A percentile compares a stretch with the other conserved stretches of the same genome.
Conservation (phyloP, 2,113 vertebrate species). For the Lophius piscatorius region DNA sequence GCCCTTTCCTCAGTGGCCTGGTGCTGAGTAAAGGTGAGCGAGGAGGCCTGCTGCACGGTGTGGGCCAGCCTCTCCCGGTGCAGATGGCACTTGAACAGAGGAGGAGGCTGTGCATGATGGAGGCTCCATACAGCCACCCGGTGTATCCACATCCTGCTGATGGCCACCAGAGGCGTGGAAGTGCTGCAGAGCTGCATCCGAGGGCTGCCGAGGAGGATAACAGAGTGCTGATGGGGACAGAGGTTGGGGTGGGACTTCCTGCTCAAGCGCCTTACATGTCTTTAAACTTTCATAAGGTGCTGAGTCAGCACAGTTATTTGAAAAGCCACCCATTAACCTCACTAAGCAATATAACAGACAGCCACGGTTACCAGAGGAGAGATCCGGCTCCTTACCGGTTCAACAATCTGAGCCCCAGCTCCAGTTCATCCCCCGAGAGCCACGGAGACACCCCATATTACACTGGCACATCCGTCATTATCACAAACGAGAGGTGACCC, state of each 20-base stretch:
- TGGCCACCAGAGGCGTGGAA: conserved; percentile 35
- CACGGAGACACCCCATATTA: conserved; percentile 86
- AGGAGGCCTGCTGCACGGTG: conserved; percentile 68
- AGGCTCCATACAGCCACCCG: conserved; percentile 68
- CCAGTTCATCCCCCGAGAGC: conserved; percentile 78
- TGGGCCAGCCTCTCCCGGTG: conserved; percentile 78
- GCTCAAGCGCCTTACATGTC: conserved; percentile 85
- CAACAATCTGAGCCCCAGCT: conserved; percentile 81
- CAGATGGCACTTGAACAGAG: conserved; percentile 81
- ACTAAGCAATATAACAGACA: conserved; percentile 72
- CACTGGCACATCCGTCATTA: conserved; percentile 91
- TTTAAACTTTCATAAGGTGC: conserved; percentile 87
- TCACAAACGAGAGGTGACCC: conserved; percentile 91
- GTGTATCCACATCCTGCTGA: conserved; percentile 57
- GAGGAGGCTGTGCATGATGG: conserved; percentile 78
- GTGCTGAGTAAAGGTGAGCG: conserved; percentile 79
- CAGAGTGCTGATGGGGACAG: conserved; percentile 39
- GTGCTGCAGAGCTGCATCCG: conserved; percentile 49
- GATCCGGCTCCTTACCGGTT: conserved; percentile 75
- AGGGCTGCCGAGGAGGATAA: conserved; percentile 65
- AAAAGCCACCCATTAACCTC: conserved; percentile 65
- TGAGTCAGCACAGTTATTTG: conserved; percentile 85
- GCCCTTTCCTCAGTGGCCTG: conserved; percentile 66
- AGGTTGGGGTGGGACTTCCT: conserved; percentile 63
- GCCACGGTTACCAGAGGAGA: conserved; percentile 67